Evolutionary conservation across 1,140 invertebrate species (phyloP).

Genomic region (Temnothorax curvispinosus): DNA sequence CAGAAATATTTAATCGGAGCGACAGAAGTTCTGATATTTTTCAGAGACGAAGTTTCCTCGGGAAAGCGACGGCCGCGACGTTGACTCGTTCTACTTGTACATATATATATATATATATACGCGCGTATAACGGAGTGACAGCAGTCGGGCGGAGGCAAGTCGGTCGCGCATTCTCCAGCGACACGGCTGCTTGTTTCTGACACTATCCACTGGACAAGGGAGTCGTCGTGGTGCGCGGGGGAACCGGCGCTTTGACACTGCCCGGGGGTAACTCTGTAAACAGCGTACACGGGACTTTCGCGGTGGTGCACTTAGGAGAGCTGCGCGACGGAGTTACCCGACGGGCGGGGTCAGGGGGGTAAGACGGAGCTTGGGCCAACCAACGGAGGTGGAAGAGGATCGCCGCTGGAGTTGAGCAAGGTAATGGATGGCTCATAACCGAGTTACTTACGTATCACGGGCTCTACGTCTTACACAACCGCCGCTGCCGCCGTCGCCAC

Average conservation of each 20-base stretch:
- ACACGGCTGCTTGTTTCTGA: constrained; percentile 56
- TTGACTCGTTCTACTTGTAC: constrained; percentile 24
- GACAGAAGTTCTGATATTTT: constrained; percentile 43
- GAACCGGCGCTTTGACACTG: constrained; percentile 69
- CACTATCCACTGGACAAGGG: constrained; percentile 50
- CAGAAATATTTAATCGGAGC: constrained; percentile 24
- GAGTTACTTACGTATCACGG: constrained; percentile 72
- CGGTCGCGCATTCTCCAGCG: constrained; percentile 38
- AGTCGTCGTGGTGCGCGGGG: constrained; percentile 43
- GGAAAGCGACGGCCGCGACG: constrained; percentile 26
- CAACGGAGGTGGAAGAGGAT: constrained; percentile 58
- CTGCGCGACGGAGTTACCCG: constrained; percentile 60
- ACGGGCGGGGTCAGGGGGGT: constrained; percentile 10
- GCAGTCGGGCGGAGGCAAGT: constrained; percentile 17
- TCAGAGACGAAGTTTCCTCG: constrained; percentile 38
- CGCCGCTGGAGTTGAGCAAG: constrained; percentile 70
- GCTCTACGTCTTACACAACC: constrained; percentile 54
- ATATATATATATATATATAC: neutral
- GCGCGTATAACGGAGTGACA: constrained; percentile 28
- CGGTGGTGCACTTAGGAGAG: constrained; percentile 71
- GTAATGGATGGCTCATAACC: constrained; percentile 76
- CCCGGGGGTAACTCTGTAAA: constrained; percentile 69
- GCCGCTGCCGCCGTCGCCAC: no score
- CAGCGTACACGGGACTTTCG: constrained; percentile 68
- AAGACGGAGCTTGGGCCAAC: constrained; percentile 42